phyloP scores from a whole-genome alignment of 2,888 invertebrate genomes.

The Germaria angustata region DNA sequence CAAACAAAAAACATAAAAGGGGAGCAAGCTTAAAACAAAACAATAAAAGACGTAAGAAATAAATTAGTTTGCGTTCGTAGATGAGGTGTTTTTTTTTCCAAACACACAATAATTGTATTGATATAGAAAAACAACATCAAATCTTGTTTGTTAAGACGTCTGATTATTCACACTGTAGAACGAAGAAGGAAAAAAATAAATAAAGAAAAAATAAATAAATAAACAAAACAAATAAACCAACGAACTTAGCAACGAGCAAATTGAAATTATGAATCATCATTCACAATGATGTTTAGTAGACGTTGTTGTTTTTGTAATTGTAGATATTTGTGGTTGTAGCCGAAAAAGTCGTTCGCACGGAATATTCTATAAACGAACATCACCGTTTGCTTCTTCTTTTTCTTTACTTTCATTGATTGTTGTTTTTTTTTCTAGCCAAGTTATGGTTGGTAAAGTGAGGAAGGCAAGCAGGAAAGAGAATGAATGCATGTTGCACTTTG shows the following conservation, averaged over 20 bases:
- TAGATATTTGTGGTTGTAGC: conserved; percentile 35
- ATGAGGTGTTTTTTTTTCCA: conserved; percentile 10
- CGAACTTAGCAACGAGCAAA: conserved; percentile 16
- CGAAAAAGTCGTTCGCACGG: conserved; percentile 45
- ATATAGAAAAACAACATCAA: background rate
- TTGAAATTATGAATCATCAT: conserved; percentile 57
- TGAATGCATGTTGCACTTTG: background rate
- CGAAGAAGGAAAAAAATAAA: conserved; percentile 12
- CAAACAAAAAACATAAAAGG: too few relatives aligned
- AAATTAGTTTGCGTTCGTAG: background rate
- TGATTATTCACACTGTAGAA: conserved; percentile 25
- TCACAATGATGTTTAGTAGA: conserved; percentile 28
- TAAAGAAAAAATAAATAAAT: conserved; percentile 4
- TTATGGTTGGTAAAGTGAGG: background rate
- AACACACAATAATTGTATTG: conserved; percentile 10
- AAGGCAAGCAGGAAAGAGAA: background rate
- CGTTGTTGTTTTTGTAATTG: conserved; percentile 18
- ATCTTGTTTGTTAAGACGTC: background rate
- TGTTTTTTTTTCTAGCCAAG: conserved; percentile 3
- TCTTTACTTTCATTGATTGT: conserved; percentile 31
- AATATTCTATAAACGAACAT: conserved; percentile 42
- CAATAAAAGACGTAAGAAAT: too few relatives aligned
- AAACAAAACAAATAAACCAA: background rate
- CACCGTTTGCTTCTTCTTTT: conserved; percentile 7
- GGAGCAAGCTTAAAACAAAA: background rate